Evolutionary conservation across 2,113 vertebrate genomes (phyloP).

Genomic region (Thalassarche chlororhynchos): DNA sequence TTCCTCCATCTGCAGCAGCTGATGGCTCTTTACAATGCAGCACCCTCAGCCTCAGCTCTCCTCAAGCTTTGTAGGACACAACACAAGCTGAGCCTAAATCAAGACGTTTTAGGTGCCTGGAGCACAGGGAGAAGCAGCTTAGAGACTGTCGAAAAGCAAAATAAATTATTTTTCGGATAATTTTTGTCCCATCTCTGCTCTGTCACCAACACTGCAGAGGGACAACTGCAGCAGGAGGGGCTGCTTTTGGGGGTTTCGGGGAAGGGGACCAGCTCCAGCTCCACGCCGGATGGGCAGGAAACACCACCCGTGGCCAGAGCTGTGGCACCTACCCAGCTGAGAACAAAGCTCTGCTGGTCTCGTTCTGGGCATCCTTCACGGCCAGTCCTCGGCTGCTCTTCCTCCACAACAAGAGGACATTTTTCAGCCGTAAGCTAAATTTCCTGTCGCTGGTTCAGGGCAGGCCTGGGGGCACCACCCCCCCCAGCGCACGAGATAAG

Average conservation of each 20-base stretch:
- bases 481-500: not conserved
- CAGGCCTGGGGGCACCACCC: not conserved
- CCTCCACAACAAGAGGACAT: not conserved
- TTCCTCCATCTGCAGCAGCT: not conserved
- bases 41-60: not conserved
- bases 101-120: not conserved
- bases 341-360: not conserved
- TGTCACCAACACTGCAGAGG: not conserved
- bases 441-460: not conserved
- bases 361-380: fast-evolving
- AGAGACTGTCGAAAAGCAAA: not conserved
- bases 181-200: not conserved
- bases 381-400: not conserved
- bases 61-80: not conserved
- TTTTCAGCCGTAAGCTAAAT: not conserved
- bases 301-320: not conserved
- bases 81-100: not conserved
- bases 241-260: fast-evolving
- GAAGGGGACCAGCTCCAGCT: not conserved
- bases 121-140: not conserved
- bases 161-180: not conserved
- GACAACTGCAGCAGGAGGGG: not conserved
- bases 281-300: not conserved
- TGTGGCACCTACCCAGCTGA: not conserved
- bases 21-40: not conserved